Evolutionary conservation across 2,113 vertebrate species (phyloP).

Genomic region (Larimichthys polyactis): DNA sequence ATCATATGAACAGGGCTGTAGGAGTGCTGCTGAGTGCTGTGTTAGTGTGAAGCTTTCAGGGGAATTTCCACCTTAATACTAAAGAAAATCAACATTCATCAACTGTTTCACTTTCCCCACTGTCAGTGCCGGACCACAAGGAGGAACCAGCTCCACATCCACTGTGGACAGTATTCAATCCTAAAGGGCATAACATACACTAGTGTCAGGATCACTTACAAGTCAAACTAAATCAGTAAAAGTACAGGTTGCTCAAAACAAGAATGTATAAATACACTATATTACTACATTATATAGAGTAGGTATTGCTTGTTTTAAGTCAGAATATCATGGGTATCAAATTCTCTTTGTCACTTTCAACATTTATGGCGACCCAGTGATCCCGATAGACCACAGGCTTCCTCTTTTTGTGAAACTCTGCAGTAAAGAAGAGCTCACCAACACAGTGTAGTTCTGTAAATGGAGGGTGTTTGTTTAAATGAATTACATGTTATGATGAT

Average conservation of each 20-base stretch:
- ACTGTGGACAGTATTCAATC: neutral
- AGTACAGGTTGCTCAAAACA: neutral
- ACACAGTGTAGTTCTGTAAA: neutral
- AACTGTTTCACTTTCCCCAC: slow-evolving; percentile 31
- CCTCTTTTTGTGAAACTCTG: slow-evolving; percentile 3
- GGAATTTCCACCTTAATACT: slow-evolving; percentile 23
- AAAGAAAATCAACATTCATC: neutral
- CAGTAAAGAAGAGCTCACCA: neutral
- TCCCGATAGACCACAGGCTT: neutral
- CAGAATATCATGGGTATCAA: neutral
- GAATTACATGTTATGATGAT: neutral
- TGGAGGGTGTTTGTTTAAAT: neutral
- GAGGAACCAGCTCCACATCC: slow-evolving; percentile 8
- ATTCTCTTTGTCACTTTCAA: neutral
- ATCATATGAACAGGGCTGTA: neutral
- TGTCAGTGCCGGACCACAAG: neutral
- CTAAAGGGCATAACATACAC: neutral
- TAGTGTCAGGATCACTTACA: neutral
- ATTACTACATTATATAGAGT: too few relatives aligned
- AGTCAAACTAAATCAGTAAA: neutral
- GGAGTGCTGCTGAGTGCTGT: neutral
- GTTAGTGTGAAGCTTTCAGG: neutral
- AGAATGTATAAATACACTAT: neutral
- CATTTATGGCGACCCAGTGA: neutral
- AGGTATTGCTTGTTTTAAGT: too few relatives aligned